A percentile compares a stretch with the other conserved stretches of the same genome.
Evolutionary conservation across 2,113 vertebrate genomes (phyloP).

Genomic region (Procavia capensis): DNA sequence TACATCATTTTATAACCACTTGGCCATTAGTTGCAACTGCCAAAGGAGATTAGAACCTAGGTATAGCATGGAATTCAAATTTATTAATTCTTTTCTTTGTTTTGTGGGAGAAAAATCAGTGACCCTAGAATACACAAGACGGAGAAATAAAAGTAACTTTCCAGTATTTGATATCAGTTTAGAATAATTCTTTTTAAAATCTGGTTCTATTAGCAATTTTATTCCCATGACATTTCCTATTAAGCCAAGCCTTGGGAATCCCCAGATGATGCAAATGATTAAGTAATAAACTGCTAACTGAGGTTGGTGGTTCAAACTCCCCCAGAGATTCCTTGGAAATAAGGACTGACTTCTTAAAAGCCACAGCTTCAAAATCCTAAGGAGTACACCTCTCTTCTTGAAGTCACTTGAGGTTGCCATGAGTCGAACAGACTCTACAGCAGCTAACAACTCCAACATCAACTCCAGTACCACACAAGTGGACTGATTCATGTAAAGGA

Average conservation of each 20-base stretch:
- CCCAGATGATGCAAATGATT: not conserved
- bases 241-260: not conserved
- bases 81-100: not conserved
- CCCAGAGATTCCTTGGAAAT: not conserved
- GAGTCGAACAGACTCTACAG: not conserved
- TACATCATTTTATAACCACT: not conserved
- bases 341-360: not conserved
- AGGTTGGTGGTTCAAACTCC: not conserved
- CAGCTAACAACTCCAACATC: not conserved
- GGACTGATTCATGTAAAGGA: not conserved
- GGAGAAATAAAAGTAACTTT: not conserved
- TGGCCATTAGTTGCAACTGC: not conserved
- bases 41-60: not conserved
- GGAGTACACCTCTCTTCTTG: not conserved
- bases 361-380: not conserved
- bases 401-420: not conserved
- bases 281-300: not conserved
- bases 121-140: not conserved
- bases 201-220: not conserved
- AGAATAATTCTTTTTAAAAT: not conserved
- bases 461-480: not conserved
- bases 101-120: not conserved
- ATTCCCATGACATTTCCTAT: not conserved
- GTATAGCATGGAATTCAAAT: not conserved
- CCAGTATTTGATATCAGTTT: not conserved